Conservation (phyloP, 2,888 invertebrate genomes). For the Leptodirus hochenwartii region DNA sequence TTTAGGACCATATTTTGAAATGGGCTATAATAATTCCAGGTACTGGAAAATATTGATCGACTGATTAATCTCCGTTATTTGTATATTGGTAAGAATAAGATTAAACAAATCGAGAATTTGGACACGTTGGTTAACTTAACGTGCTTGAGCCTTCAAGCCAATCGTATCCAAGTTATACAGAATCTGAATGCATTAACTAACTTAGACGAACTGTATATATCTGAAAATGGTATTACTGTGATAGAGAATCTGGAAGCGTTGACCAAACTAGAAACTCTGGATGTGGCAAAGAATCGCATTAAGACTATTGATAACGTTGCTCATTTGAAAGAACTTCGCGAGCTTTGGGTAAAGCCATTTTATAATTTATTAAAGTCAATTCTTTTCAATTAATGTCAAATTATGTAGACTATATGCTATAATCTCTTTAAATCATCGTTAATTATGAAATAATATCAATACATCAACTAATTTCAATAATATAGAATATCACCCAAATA, state of each 20-base stretch:
- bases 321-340: slow-evolving; percentile 63
- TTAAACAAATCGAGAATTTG: slow-evolving; percentile 68
- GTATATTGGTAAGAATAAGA: slow-evolving; percentile 91
- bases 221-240: slow-evolving; percentile 64
- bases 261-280: slow-evolving; percentile 61
- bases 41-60: slow-evolving; percentile 70
- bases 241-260: slow-evolving; percentile 67
- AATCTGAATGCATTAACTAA: slow-evolving; percentile 58
- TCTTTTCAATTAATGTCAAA: slow-evolving; percentile 8
- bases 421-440: background rate
- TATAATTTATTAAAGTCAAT: too few species aligned
- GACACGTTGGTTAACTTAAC: slow-evolving; percentile 51
- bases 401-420: too few species aligned
- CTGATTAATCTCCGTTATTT: slow-evolving; percentile 57
- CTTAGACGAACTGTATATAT: slow-evolving; percentile 73
- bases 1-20: background rate
- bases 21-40: slow-evolving; percentile 28
- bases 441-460: background rate
- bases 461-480: background rate
- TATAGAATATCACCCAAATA: too few species aligned
- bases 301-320: slow-evolving; percentile 57
- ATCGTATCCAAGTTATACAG: slow-evolving; percentile 68
- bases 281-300: slow-evolving; percentile 78
- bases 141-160: slow-evolving; percentile 78
- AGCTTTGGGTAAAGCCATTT: slow-evolving; percentile 68